phyloP scores from a whole-genome alignment of 2,888 invertebrate species.

The Bunonema sp. region DNA sequence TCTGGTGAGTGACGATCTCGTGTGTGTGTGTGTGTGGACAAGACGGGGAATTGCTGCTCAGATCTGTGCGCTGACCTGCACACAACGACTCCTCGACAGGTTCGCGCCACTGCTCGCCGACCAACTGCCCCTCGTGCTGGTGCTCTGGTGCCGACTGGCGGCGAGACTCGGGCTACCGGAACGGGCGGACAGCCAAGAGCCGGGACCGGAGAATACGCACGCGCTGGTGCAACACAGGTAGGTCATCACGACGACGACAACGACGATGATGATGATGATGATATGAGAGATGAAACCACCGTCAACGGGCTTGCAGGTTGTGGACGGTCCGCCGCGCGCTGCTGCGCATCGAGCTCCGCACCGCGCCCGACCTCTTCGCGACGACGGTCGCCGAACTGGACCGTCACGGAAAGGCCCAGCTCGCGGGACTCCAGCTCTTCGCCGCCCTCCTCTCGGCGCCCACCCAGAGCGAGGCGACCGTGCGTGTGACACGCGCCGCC shows the following conservation, averaged over 20 bases:
- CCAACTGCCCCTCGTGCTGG: conserved; percentile 10
- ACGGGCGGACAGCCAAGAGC: not conserved
- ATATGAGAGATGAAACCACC: not conserved
- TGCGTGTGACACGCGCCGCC: too few species aligned
- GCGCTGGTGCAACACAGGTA: conserved; percentile 1
- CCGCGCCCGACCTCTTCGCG: conserved; percentile 11
- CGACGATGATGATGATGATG: not conserved
- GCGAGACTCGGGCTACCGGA: conserved; percentile 4
- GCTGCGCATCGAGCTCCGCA: conserved; percentile 13
- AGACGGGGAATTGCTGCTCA: too few species aligned
- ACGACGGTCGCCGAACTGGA: conserved; percentile 11
- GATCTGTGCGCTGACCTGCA: conserved; percentile 31
- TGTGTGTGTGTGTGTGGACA: too few species aligned
- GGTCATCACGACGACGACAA: not conserved
- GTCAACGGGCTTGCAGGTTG: conserved; percentile 2
- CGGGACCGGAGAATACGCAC: too few species aligned
- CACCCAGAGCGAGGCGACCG: too few species aligned
- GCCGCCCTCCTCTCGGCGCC: too few species aligned
- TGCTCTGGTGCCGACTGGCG: conserved; percentile 9
- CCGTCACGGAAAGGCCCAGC: too few species aligned
- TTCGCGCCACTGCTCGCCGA: conserved; percentile 18
- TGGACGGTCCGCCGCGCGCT: conserved; percentile 14
- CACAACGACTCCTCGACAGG: conserved; percentile 26
- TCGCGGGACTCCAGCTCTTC: too few species aligned
- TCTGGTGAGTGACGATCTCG: conserved; percentile 13